Conservation (phyloP, 2,888 invertebrate genomes). For the Tetranychus piercei region DNA sequence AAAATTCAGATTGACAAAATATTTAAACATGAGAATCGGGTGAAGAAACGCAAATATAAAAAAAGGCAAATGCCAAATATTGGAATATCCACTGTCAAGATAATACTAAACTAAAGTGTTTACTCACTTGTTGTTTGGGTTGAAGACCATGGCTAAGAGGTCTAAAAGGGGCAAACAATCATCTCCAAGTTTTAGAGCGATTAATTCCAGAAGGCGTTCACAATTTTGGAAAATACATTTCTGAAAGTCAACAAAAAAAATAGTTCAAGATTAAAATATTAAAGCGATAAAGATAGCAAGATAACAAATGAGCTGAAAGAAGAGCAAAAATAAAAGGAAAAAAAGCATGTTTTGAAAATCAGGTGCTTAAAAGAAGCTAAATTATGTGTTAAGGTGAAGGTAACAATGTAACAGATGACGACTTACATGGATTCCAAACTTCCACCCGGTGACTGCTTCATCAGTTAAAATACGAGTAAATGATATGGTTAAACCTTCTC, state of each 20-base stretch:
- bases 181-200: constrained; percentile 67
- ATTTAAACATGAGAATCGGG: neutral
- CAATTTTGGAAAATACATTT: constrained; percentile 80
- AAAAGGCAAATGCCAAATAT: neutral
- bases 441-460: constrained; percentile 94
- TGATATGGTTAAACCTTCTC: constrained; percentile 77
- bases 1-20: neutral
- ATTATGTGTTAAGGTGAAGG: constrained; percentile 2
- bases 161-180: constrained; percentile 73
- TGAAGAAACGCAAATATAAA: neutral
- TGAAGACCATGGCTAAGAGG: constrained; percentile 75
- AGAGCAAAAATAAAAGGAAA: neutral
- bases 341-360: neutral
- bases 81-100: neutral
- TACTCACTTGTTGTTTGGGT: constrained; percentile 78
- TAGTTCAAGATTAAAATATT: neutral
- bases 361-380: neutral
- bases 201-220: constrained; percentile 71
- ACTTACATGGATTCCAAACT: constrained; percentile 69
- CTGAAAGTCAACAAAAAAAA: constrained; percentile 29
- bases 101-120: neutral
- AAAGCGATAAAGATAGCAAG: neutral
- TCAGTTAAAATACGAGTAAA: constrained; percentile 92
- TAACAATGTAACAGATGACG: neutral
- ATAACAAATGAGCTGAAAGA: neutral